Evolutionary conservation across 2,797 vertebrate species (phyloP).

Genomic region (Platyrinchus mystaceus): DNA sequence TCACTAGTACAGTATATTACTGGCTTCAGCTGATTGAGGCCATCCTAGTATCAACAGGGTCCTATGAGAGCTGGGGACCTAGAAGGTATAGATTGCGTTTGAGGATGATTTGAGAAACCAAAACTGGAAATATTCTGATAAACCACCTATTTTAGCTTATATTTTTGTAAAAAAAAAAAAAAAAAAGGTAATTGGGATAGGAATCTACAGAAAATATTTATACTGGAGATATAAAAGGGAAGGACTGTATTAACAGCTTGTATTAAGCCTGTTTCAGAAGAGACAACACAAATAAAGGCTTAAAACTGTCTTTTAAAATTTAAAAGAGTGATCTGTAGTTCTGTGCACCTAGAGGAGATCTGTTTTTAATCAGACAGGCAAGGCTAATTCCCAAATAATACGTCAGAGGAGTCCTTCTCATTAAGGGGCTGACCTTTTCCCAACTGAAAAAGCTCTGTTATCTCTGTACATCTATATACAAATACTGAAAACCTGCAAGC

Average conservation of each 20-base stretch:
- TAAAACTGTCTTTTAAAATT: not conserved
- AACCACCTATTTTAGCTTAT: not conserved
- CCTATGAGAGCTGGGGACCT: not conserved
- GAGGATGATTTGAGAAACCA: not conserved
- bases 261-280: not conserved
- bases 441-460: not conserved
- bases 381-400: not conserved
- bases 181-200: rapidly evolving
- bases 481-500: not conserved
- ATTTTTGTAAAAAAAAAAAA: not conserved
- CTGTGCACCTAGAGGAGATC: not conserved
- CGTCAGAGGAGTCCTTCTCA: not conserved
- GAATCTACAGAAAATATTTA: not conserved
- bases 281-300: not conserved
- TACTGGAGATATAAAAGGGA: not conserved
- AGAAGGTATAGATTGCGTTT: not conserved
- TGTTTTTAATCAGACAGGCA: not conserved
- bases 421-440: not conserved
- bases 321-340: not conserved
- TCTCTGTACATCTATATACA: not conserved
- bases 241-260: not conserved
- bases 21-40: not conserved
- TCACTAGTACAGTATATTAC: not conserved
- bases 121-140: not conserved
- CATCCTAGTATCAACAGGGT: not conserved